Conservation (phyloP, 2,888 invertebrate species). For the Agonopterix subpropinquella region DNA sequence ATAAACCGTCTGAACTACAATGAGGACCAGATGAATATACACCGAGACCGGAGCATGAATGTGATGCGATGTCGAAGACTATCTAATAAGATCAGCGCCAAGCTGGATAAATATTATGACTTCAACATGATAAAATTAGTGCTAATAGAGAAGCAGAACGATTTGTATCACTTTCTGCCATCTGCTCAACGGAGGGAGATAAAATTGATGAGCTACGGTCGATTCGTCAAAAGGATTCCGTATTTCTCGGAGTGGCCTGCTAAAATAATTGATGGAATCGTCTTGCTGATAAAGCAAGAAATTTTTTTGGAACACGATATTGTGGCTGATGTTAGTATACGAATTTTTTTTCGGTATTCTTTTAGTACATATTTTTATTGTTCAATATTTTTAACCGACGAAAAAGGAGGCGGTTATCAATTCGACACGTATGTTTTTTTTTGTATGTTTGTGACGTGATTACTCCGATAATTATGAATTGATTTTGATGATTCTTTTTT, state of each 20-base stretch:
- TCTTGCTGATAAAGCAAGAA: slow-evolving; percentile 19
- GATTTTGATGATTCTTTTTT: too few relatives aligned
- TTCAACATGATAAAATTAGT: slow-evolving; percentile 15
- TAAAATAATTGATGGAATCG: slow-evolving; percentile 17
- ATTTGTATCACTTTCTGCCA: slow-evolving; percentile 19
- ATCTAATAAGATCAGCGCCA: slow-evolving; percentile 19
- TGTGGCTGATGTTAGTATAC: slow-evolving; percentile 23
- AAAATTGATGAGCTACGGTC: slow-evolving; percentile 12
- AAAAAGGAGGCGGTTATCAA: too few relatives aligned
- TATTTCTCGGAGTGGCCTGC: slow-evolving; percentile 28
- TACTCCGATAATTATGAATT: too few relatives aligned
- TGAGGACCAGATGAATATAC: slow-evolving; percentile 12
- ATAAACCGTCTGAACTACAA: slow-evolving; percentile 14
- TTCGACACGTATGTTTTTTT: too few relatives aligned
- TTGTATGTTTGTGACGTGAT: too few relatives aligned
- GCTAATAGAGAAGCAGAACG: slow-evolving; percentile 17
- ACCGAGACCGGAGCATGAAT: slow-evolving; percentile 11
- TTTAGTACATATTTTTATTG: not conserved
- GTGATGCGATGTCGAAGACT: slow-evolving; percentile 18
- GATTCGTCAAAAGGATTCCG: slow-evolving; percentile 19
- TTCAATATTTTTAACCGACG: too few relatives aligned
- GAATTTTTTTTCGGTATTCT: not conserved
- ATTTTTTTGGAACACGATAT: slow-evolving; percentile 22
- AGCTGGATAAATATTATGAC: slow-evolving; percentile 19
- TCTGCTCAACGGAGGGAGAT: slow-evolving; percentile 21